These are phyloP conservation scores for Odontesthes bonariensis DNA, from an alignment of 2,113 vertebrate genomes.

Conservation along the genomic window DNA sequence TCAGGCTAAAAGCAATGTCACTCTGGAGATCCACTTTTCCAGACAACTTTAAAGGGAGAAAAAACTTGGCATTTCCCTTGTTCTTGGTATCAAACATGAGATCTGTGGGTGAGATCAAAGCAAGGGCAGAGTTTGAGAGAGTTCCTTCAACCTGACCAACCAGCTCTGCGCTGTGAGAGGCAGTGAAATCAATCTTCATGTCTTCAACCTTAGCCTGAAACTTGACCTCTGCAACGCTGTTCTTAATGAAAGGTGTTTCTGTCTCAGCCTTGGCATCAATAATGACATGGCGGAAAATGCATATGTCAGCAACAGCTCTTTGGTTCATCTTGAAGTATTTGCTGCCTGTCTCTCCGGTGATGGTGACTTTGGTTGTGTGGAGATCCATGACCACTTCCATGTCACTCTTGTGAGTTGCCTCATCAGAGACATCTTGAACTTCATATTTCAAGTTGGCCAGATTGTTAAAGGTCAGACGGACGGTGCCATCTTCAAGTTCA, in stretches of 20 bases:
- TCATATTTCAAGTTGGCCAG: conserved; percentile 84
- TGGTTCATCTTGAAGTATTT: conserved; percentile 84
- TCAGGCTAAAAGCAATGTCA: conserved; percentile 86
- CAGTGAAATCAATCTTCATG: conserved; percentile 84
- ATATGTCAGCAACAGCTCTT: conserved; percentile 80
- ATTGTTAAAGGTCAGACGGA: conserved; percentile 79
- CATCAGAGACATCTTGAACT: conserved; percentile 81
- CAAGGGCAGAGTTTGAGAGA: conserved; percentile 83
- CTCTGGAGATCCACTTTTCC: conserved; percentile 91
- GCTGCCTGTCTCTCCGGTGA: conserved; percentile 82
- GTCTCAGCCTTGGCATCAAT: conserved; percentile 84
- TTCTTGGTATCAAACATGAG: conserved; percentile 85
- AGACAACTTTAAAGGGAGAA: conserved; percentile 85
- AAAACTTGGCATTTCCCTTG: conserved; percentile 86
- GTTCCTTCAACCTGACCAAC: conserved; percentile 83
- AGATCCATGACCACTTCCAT: conserved; percentile 80
- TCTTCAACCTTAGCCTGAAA: conserved; percentile 78
- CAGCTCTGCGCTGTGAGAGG: conserved; percentile 83
- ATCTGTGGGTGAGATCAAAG: conserved; percentile 82
- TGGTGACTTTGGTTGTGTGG: conserved; percentile 77
- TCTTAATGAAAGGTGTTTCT: conserved; percentile 85
- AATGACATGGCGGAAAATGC: conserved; percentile 76
- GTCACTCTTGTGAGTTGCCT: conserved; percentile 85
- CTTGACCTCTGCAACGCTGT: conserved; percentile 81
- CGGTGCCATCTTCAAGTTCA: conserved; percentile 76